phyloP scores from a whole-genome alignment of 1,140 invertebrate species.

The Ganaspis sp. region DNA sequence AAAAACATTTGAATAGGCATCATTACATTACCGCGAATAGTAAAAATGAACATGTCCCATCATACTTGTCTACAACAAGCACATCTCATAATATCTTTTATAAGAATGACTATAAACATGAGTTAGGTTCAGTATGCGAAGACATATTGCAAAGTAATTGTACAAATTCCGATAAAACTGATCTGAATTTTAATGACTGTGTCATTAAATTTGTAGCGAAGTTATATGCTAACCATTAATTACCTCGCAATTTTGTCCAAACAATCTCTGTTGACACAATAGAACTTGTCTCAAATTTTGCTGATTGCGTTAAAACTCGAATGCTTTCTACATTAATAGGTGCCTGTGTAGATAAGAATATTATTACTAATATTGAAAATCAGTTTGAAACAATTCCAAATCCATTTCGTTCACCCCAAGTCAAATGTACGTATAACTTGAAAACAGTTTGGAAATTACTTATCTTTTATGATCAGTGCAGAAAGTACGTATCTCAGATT shows the following conservation, averaged over 20 bases:
- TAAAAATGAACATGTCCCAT: not conserved
- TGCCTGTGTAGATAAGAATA: not conserved
- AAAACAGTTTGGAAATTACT: too few relatives aligned
- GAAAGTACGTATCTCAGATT: too few relatives aligned
- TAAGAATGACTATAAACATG: not conserved
- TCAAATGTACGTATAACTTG: too few relatives aligned
- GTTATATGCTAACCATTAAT: conserved; percentile 29
- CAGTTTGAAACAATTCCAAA: not conserved
- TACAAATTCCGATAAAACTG: not conserved
- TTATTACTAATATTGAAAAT: not conserved
- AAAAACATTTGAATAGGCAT: not conserved
- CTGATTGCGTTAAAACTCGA: not conserved
- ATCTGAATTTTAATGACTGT: too few relatives aligned
- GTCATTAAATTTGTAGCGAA: conserved; percentile 12
- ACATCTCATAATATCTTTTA: not conserved
- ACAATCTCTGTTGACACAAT: not conserved
- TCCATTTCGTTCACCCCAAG: too few relatives aligned
- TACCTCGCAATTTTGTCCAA: conserved; percentile 35
- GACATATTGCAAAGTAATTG: not conserved
- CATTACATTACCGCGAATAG: not conserved
- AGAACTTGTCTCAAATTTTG: not conserved
- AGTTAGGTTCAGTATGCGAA: not conserved
- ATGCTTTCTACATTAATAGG: not conserved
- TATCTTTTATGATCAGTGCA: too few relatives aligned
- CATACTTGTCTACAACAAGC: too few relatives aligned